Percentiles rank a stretch among this genome's conserved stretches.
Evolutionary conservation across 2,797 vertebrate species (phyloP).

Genomic region (Salarias fasciatus): DNA sequence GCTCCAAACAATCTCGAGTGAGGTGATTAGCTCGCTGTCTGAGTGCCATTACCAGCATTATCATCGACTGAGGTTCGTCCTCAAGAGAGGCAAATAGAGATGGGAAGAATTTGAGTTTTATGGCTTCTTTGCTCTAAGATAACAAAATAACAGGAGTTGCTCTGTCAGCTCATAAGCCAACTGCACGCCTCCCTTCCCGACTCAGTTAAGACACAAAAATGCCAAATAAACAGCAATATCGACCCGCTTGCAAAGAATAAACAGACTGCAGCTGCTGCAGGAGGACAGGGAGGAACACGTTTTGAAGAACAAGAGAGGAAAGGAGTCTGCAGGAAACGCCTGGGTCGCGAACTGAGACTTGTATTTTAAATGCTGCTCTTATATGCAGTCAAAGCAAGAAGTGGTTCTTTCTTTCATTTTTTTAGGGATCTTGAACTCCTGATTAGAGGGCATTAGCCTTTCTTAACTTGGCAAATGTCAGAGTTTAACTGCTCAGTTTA

Average conservation of each 20-base stretch:
- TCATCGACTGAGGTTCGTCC: constrained; percentile 47
- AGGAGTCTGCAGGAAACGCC: constrained; percentile 38
- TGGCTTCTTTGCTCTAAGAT: constrained; percentile 44
- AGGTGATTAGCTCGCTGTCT: constrained; percentile 39
- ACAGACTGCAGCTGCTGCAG: constrained; percentile 34
- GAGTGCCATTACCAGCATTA: constrained; percentile 45
- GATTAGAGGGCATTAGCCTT: constrained; percentile 44
- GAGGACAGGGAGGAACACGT: constrained; percentile 31
- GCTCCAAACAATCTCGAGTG: constrained; percentile 15
- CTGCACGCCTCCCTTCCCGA: constrained; percentile 23
- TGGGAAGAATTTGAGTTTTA: constrained; percentile 16
- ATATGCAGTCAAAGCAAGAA: constrained; percentile 19
- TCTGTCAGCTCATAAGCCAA: constrained; percentile 38
- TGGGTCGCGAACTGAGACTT: constrained; percentile 53
- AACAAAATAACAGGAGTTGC: constrained; percentile 43
- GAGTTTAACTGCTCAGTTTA: constrained; percentile 15
- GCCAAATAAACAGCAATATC: constrained; percentile 61
- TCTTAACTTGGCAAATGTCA: constrained; percentile 26
- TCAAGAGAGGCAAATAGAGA: constrained; percentile 23
- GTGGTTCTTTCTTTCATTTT: no score
- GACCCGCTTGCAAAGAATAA: constrained; percentile 39
- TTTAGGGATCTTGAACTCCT: constrained; percentile 21
- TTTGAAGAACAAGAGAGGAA: constrained; percentile 21
- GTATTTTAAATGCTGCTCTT: constrained; percentile 45
- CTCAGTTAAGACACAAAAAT: constrained; percentile 61